Percentiles rank a stretch among this genome's conserved stretches.
These are phyloP conservation scores for Seira sanloemensis DNA, from an alignment of 2,888 invertebrate genomes.

Conservation along the genomic window DNA sequence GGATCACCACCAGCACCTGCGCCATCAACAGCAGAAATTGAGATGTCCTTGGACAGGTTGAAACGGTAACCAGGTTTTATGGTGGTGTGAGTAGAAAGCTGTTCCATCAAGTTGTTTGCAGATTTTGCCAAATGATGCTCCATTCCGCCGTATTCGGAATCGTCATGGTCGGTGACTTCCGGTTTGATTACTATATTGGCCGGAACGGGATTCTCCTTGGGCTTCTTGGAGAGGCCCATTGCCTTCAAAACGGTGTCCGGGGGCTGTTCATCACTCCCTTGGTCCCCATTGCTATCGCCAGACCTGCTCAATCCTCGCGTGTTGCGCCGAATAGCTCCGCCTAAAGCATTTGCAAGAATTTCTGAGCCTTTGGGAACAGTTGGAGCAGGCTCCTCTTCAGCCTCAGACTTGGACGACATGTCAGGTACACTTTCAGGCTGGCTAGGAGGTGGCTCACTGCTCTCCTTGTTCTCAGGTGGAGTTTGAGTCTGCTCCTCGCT, in stretches of 20 bases:
- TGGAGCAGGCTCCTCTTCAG: constrained; percentile 59
- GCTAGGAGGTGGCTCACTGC: constrained; percentile 21
- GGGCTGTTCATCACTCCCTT: constrained; percentile 49
- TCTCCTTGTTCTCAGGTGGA: constrained; percentile 28
- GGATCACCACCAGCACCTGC: constrained; percentile 42
- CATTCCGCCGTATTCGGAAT: constrained; percentile 23
- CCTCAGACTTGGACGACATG: constrained; percentile 53
- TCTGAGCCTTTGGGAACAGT: constrained; percentile 52
- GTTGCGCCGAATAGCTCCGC: constrained; percentile 55
- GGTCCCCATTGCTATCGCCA: constrained; percentile 17
- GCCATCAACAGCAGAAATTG: constrained; percentile 71
- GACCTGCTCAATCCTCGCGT: constrained; percentile 47
- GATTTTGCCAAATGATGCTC: constrained; percentile 13
- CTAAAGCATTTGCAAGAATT: constrained; percentile 71
- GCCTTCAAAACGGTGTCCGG: constrained; percentile 49
- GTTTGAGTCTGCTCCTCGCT: constrained; percentile 22
- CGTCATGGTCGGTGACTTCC: constrained; percentile 17
- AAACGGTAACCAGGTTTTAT: constrained; percentile 71
- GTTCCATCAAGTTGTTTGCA: constrained; percentile 37
- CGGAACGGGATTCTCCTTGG: constrained; percentile 20
- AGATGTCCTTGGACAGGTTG: constrained; percentile 73
- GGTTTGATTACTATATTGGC: constrained; percentile 21
- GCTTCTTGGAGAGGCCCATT: constrained; percentile 54
- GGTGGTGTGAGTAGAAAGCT: constrained; percentile 62
- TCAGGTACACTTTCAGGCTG: constrained; percentile 39